A percentile compares a stretch with the other conserved stretches of the same genome.
phyloP scores from a whole-genome alignment of 2,888 invertebrate species.

The Rhorus exstirpatorius region DNA sequence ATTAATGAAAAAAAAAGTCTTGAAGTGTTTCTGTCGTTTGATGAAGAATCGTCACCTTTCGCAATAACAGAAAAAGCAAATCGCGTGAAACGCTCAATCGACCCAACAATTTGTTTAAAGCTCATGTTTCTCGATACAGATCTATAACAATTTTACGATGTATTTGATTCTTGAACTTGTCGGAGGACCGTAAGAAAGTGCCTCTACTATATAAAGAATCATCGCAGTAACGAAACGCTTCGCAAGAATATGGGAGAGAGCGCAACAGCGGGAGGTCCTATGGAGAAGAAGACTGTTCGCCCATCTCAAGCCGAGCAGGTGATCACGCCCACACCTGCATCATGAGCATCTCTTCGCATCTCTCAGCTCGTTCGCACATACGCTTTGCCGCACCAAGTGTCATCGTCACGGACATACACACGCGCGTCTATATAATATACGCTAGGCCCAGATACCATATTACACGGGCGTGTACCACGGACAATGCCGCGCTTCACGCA shows the following conservation, averaged over 20 bases:
- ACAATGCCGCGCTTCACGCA: slow-evolving; percentile 64
- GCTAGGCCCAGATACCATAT: slow-evolving; percentile 31
- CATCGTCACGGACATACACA: slow-evolving; percentile 41
- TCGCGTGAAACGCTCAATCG: slow-evolving; percentile 25
- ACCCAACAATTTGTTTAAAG: neutral
- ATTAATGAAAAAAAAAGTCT: neutral
- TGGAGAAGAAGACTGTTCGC: slow-evolving; percentile 52
- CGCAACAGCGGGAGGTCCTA: slow-evolving; percentile 64
- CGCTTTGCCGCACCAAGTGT: slow-evolving; percentile 35
- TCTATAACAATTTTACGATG: slow-evolving; percentile 16
- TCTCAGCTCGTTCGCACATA: slow-evolving; percentile 47
- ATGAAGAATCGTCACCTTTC: neutral
- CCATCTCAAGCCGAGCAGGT: slow-evolving; percentile 78
- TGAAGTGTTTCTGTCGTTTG: neutral
- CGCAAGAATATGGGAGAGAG: slow-evolving; percentile 36
- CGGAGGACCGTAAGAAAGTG: neutral
- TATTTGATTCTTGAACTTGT: slow-evolving; percentile 3
- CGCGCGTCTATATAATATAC: neutral
- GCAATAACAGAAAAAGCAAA: neutral
- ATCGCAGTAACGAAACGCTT: slow-evolving; percentile 50
- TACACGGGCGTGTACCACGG: slow-evolving; percentile 32
- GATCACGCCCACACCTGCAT: slow-evolving; percentile 82
- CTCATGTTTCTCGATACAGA: neutral
- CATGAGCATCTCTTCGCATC: slow-evolving; percentile 58
- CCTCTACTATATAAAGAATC: slow-evolving; percentile 42